These are phyloP conservation scores for Ceramica pisi DNA, from an alignment of 2,888 invertebrate species.

Conservation along the genomic window DNA sequence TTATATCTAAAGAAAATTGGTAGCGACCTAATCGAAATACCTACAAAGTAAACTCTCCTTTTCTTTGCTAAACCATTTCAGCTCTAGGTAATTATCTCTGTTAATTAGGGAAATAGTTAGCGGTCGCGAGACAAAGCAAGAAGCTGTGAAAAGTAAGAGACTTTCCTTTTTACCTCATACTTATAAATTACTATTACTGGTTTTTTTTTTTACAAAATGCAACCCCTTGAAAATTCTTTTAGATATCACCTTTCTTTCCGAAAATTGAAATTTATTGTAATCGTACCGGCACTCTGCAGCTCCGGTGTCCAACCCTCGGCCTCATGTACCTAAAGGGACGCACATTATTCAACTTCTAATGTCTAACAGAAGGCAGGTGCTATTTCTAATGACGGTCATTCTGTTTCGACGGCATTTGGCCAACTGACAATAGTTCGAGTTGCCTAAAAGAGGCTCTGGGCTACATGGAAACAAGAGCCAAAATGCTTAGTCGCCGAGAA, in stretches of 20 bases:
- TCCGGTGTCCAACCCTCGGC: constrained; percentile 17
- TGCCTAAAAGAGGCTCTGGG: constrained; percentile 46
- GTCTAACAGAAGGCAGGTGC: constrained; percentile 80
- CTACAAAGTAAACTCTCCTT: not conserved
- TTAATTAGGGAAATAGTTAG: constrained; percentile 47
- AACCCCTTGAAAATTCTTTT: constrained; percentile 6
- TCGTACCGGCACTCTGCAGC: constrained; percentile 1
- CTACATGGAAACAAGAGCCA: constrained; percentile 51
- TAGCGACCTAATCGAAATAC: constrained; percentile 18
- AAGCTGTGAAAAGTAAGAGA: constrained; percentile 1
- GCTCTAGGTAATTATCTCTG: constrained; percentile 46
- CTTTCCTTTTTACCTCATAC: constrained; percentile 7
- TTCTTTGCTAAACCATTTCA: constrained; percentile 28
- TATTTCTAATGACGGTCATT: constrained; percentile 76
- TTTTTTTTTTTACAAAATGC: constrained; percentile 12
- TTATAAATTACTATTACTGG: not conserved
- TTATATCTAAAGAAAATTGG: constrained; percentile 5
- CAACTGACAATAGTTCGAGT: constrained; percentile 58
- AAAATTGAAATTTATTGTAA: constrained; percentile 53
- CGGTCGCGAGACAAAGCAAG: not conserved
- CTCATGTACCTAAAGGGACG: constrained; percentile 46
- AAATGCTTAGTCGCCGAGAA: constrained; percentile 27
- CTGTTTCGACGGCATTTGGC: constrained; percentile 75
- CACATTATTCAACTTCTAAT: constrained; percentile 71
- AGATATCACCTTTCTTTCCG: constrained; percentile 9